Evolutionary conservation across 2,888 invertebrate species (phyloP).

Genomic region (Drosophila sordidula): DNA sequence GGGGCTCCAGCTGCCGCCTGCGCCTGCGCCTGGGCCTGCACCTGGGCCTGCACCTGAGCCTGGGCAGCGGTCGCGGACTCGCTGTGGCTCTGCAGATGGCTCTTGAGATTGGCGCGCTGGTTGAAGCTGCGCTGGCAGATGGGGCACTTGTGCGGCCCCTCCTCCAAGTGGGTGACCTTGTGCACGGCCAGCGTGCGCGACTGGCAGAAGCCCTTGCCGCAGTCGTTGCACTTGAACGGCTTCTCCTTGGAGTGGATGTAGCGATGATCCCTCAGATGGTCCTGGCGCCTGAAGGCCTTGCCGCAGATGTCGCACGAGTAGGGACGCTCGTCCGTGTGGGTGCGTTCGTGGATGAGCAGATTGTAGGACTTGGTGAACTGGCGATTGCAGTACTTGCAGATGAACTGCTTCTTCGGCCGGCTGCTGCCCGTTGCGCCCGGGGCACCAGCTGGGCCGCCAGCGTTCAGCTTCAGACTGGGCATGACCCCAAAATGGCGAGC

Average conservation of each 20-base stretch:
- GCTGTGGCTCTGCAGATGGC: slow-evolving; percentile 94
- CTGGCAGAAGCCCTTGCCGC: slow-evolving; percentile 99
- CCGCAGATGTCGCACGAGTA: slow-evolving; percentile 98
- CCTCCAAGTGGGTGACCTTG: slow-evolving; percentile 96
- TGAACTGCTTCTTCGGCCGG: slow-evolving; percentile 94
- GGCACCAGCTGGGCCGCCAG: slow-evolving; percentile 69
- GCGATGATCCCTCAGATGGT: slow-evolving; percentile 95
- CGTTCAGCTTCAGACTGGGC: slow-evolving; percentile 87
- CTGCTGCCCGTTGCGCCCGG: slow-evolving; percentile 85
- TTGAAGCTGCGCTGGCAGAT: slow-evolving; percentile 95
- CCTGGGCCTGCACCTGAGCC: slow-evolving; percentile 1
- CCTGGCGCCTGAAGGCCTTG: slow-evolving; percentile 97
- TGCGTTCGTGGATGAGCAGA: slow-evolving; percentile 97
- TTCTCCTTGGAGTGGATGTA: slow-evolving; percentile 99
- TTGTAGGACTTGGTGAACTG: slow-evolving; percentile 99
- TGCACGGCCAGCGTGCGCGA: slow-evolving; percentile 98
- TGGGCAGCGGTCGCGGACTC: slow-evolving; percentile 49
- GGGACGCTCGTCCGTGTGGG: slow-evolving; percentile 98
- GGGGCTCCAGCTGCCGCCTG: slow-evolving; percentile 25
- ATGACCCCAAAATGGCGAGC: slow-evolving; percentile 85
- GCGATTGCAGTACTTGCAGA: slow-evolving; percentile 98
- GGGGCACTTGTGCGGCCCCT: slow-evolving; percentile 96
- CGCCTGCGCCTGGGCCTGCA: neutral
- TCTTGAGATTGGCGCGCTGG: slow-evolving; percentile 96
- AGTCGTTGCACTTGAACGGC: slow-evolving; percentile 98